Evolutionary conservation across 1,140 invertebrate genomes (phyloP).

Genomic region (Heliothis subflexa): DNA sequence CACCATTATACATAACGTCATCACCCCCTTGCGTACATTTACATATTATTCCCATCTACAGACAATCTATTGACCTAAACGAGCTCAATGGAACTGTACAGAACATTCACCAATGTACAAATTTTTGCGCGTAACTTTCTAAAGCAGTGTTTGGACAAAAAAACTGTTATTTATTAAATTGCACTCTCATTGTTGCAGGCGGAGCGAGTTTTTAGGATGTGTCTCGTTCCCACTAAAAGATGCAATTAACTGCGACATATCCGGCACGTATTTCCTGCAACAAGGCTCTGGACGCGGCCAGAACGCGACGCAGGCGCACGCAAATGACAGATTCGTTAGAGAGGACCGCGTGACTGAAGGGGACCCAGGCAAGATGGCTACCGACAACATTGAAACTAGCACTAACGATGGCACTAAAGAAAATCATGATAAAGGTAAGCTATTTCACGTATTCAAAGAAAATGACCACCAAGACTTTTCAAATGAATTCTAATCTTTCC

Average conservation of each 20-base stretch:
- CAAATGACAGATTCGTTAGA: constrained; percentile 63
- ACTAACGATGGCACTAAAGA: constrained; percentile 80
- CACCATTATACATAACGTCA: constrained; percentile 18
- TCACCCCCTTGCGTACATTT: constrained; percentile 34
- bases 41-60: constrained; percentile 38
- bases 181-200: constrained; percentile 86
- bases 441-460: background rate
- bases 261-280: constrained; percentile 87
- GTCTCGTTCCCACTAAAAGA: constrained; percentile 91
- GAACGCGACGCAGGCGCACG: constrained; percentile 61
- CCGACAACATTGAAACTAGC: constrained; percentile 80
- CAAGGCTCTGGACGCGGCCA: constrained; percentile 68
- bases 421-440: constrained; percentile 75
- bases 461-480: background rate
- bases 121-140: background rate
- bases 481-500: no score
- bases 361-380: constrained; percentile 76
- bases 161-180: background rate
- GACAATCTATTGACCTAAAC: constrained; percentile 34
- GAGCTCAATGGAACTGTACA: constrained; percentile 1
- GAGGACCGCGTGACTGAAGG: constrained; percentile 67
- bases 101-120: constrained; percentile 1
- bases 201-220: constrained; percentile 93
- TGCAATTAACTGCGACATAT: constrained; percentile 87
- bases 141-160: background rate